These are phyloP conservation scores for Eunapius fragilis DNA, from an alignment of 37 sponge, comb jelly and placozoan genomes.

Conservation along the genomic window DNA sequence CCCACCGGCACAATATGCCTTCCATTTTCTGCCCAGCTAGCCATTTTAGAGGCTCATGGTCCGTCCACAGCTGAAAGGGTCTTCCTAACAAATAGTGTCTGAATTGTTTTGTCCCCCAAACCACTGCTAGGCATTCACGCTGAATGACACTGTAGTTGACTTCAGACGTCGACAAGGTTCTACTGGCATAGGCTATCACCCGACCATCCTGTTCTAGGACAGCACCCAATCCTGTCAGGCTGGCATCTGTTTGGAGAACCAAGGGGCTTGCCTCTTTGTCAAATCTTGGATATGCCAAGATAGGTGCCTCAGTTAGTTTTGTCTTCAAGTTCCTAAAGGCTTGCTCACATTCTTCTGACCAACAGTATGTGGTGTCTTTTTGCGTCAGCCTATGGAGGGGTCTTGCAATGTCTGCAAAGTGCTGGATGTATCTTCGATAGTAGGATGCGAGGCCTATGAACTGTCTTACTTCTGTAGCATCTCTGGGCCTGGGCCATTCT, in stretches of 20 bases:
- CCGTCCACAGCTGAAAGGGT: slow-evolving; percentile 33
- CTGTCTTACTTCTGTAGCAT: slow-evolving; percentile 17
- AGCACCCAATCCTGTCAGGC: slow-evolving; percentile 54
- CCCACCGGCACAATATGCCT: slow-evolving; percentile 59
- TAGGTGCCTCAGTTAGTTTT: slow-evolving; percentile 37
- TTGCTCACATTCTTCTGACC: slow-evolving; percentile 22
- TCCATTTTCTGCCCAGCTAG: slow-evolving; percentile 66
- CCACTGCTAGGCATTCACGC: slow-evolving; percentile 40
- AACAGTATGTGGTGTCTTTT: slow-evolving; percentile 33
- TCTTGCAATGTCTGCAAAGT: slow-evolving; percentile 59
- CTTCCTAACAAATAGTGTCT: slow-evolving; percentile 57
- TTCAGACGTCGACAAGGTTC: slow-evolving; percentile 44
- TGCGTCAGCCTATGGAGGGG: slow-evolving; percentile 53
- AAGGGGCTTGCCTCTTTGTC: slow-evolving; percentile 25
- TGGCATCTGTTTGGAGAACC: slow-evolving; percentile 74
- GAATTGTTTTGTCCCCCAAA: slow-evolving; percentile 52
- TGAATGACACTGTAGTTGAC: slow-evolving; percentile 48
- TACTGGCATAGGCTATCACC: slow-evolving; percentile 50
- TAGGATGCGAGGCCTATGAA: slow-evolving; percentile 72
- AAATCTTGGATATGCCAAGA: slow-evolving; percentile 56
- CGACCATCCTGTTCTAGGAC: slow-evolving; percentile 60
- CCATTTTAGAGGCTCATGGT: slow-evolving; percentile 65
- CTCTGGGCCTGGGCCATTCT: slow-evolving; percentile 46
- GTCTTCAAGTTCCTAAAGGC: slow-evolving; percentile 50
- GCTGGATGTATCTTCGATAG: slow-evolving; percentile 54